A percentile compares a stretch with the other conserved stretches of the same genome.
These are phyloP conservation scores for Xyrauchen texanus DNA, from an alignment of 2,113 vertebrate species.

Conservation along the genomic window DNA sequence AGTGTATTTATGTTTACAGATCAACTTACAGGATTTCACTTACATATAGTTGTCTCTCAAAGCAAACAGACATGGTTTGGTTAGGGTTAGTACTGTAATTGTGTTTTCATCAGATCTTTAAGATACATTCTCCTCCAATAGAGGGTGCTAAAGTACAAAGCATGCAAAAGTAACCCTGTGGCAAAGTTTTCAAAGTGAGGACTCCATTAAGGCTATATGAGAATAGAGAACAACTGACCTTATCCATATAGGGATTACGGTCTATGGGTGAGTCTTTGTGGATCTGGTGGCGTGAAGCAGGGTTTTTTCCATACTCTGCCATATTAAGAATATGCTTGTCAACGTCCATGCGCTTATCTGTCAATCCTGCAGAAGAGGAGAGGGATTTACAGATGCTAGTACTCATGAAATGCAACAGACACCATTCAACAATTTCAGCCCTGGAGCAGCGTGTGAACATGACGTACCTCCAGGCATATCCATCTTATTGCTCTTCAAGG, in stretches of 20 bases:
- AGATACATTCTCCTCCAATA: not conserved
- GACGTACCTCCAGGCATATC: slow-evolving; percentile 81
- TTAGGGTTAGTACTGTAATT: no score
- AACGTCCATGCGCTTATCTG: slow-evolving; percentile 91
- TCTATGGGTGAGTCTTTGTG: slow-evolving; percentile 95
- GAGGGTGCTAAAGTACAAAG: not conserved
- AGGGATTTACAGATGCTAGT: not conserved
- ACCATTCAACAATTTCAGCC: not conserved
- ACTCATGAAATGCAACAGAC: not conserved
- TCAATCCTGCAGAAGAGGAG: slow-evolving; percentile 72
- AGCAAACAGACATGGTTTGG: no score
- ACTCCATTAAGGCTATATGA: not conserved
- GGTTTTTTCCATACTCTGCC: slow-evolving; percentile 89
- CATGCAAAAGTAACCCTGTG: not conserved
- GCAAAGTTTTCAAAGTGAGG: not conserved
- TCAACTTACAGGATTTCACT: no score
- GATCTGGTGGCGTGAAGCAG: slow-evolving; percentile 85
- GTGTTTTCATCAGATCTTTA: not conserved
- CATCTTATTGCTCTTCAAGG: slow-evolving; percentile 88
- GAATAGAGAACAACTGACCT: slow-evolving; percentile 70
- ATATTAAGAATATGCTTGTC: slow-evolving; percentile 82
- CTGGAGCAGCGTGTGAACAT: not conserved
- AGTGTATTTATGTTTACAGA: no score
- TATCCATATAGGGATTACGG: slow-evolving; percentile 90
- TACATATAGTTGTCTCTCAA: no score